Evolutionary conservation across 1,140 invertebrate species (phyloP).

Genomic region (Dendroctonus valens): DNA sequence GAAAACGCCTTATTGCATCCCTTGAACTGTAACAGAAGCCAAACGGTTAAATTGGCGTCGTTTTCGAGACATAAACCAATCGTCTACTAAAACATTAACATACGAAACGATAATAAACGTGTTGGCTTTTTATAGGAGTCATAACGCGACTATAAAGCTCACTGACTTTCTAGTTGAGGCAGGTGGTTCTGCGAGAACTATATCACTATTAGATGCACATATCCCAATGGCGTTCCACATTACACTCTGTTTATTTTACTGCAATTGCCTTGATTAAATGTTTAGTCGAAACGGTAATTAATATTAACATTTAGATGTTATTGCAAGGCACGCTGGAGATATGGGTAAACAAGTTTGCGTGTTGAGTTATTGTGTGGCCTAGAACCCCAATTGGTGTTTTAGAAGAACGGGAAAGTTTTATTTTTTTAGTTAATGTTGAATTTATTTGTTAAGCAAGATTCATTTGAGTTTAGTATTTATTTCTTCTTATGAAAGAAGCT

Average conservation of each 20-base stretch:
- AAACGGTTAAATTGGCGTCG: background rate
- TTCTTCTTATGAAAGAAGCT: too few species aligned
- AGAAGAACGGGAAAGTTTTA: too few species aligned
- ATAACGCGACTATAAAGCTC: constrained; percentile 5
- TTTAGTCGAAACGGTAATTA: too few species aligned
- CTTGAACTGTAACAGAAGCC: constrained; percentile 68
- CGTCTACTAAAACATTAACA: background rate
- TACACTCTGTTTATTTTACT: background rate
- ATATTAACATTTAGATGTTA: too few species aligned
- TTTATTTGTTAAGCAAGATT: too few species aligned
- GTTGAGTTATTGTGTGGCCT: too few species aligned
- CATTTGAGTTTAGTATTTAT: too few species aligned
- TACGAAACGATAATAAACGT: background rate
- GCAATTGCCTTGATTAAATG: too few species aligned
- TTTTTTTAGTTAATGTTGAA: too few species aligned
- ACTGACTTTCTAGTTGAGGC: constrained; percentile 10
- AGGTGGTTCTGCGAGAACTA: constrained; percentile 2
- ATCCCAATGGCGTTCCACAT: background rate
- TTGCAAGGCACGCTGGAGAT: too few species aligned
- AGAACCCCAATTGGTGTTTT: too few species aligned
- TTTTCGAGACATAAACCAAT: background rate
- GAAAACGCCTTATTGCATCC: constrained; percentile 94
- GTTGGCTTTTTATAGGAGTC: background rate
- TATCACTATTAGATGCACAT: background rate
- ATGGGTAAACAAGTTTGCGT: too few species aligned